These are phyloP conservation scores for Acanthornis magna DNA, from an alignment of 2,797 vertebrate species.

Conservation along the genomic window DNA sequence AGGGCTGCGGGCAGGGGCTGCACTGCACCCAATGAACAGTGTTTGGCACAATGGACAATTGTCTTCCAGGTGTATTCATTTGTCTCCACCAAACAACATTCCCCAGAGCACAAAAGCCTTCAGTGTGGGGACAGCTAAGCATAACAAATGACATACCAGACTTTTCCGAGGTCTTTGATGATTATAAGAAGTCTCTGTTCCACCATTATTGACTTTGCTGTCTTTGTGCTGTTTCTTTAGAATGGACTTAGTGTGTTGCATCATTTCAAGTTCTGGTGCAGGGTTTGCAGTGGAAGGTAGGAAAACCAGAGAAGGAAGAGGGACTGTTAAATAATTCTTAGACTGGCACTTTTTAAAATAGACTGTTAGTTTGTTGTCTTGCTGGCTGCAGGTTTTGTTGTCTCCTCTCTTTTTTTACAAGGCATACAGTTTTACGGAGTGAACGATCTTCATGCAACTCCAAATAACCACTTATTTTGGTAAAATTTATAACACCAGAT, in stretches of 20 bases:
- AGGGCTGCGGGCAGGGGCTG: neutral
- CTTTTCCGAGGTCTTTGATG: slow-evolving; percentile 27
- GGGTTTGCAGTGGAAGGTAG: neutral
- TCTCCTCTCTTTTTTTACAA: slow-evolving; percentile 10
- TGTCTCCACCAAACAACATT: slow-evolving; percentile 42
- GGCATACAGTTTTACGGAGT: slow-evolving; percentile 42
- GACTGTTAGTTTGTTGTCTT: slow-evolving; percentile 19
- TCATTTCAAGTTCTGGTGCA: slow-evolving; percentile 21
- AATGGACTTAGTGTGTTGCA: slow-evolving; percentile 32
- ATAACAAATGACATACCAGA: slow-evolving; percentile 52
- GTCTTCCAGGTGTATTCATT: slow-evolving; percentile 71
- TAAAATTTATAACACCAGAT: slow-evolving; percentile 73
- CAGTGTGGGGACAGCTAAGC: slow-evolving; percentile 56
- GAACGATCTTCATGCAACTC: slow-evolving; percentile 49
- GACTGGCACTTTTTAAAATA: slow-evolving; percentile 39
- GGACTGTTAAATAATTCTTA: slow-evolving; percentile 25
- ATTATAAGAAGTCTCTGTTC: slow-evolving; percentile 42
- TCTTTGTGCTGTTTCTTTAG: slow-evolving; percentile 53
- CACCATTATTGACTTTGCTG: slow-evolving; percentile 15
- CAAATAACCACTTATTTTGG: slow-evolving; percentile 73
- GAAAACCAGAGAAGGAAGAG: neutral
- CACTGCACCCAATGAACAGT: neutral
- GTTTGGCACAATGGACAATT: slow-evolving; percentile 50
- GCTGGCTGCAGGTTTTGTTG: slow-evolving; percentile 58
- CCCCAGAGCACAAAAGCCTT: slow-evolving; percentile 56